Evolutionary conservation across 2,797 vertebrate species (phyloP).

Genomic region (Necrosyrtes monachus): DNA sequence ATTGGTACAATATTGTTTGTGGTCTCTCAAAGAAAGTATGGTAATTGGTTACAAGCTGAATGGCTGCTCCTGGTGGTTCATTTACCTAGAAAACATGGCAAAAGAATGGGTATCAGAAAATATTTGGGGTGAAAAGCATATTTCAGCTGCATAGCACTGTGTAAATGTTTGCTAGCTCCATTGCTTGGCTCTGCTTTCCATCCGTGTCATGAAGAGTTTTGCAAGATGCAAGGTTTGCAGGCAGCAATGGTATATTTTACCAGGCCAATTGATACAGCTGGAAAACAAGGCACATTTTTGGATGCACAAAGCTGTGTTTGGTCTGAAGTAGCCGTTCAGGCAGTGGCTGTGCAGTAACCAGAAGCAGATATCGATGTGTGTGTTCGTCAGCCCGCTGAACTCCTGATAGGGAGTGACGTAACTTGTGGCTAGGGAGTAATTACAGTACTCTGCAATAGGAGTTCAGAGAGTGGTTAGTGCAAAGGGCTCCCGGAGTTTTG

Average conservation of each 20-base stretch:
- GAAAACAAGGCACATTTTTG: neutral
- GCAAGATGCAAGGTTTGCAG: neutral
- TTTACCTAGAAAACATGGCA: neutral
- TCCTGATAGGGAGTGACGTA: constrained; percentile 15
- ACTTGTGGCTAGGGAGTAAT: constrained; percentile 43
- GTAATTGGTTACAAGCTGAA: neutral
- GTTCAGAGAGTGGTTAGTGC: constrained; percentile 37
- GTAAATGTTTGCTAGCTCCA: neutral
- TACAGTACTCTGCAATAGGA: neutral
- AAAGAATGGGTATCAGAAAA: neutral
- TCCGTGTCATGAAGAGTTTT: neutral
- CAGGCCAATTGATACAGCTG: neutral
- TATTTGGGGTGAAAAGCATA: neutral
- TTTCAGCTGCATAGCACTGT: neutral
- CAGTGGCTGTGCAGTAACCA: constrained; percentile 2
- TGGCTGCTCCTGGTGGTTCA: neutral
- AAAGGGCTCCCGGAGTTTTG: neutral
- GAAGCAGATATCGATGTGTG: constrained; percentile 9
- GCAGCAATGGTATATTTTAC: neutral
- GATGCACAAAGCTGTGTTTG: neutral
- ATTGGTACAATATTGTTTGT: neutral
- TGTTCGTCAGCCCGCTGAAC: neutral
- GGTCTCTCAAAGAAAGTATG: neutral
- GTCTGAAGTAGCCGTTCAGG: neutral
- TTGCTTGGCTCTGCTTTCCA: neutral